These are phyloP conservation scores for Meiosimyza decipiens DNA, from an alignment of 2,888 invertebrate genomes.

Conservation along the genomic window DNA sequence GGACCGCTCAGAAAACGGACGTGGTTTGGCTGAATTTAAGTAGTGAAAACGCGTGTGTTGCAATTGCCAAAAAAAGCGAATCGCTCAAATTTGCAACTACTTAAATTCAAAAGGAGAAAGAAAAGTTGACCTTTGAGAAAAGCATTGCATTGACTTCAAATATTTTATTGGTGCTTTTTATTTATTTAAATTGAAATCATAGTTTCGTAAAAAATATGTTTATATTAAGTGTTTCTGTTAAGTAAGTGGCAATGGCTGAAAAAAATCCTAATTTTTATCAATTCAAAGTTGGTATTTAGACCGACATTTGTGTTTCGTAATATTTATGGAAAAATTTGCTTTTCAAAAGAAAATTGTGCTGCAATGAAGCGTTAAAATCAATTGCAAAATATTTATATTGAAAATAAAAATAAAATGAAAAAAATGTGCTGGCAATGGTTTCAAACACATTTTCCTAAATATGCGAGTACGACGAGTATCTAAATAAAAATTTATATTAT, in stretches of 20 bases:
- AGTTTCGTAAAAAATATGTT: too few species aligned
- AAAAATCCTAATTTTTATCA: conserved; percentile 1
- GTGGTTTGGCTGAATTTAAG: neutral
- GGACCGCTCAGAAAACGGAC: conserved; percentile 30
- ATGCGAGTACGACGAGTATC: neutral
- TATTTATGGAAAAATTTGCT: neutral
- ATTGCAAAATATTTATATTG: neutral
- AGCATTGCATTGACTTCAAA: too few species aligned
- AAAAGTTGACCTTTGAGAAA: too few species aligned
- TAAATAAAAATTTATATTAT: neutral
- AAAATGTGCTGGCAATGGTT: conserved; percentile 29
- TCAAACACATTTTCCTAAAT: conserved; percentile 25
- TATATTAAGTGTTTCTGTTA: neutral
- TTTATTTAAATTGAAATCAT: too few species aligned
- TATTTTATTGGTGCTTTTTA: too few species aligned
- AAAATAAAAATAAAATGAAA: conserved; percentile 16
- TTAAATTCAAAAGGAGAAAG: too few species aligned
- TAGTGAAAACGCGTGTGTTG: conserved; percentile 6
- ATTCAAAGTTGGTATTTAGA: neutral
- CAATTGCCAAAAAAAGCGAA: too few species aligned
- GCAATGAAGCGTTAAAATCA: neutral
- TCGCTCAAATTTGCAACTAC: too few species aligned
- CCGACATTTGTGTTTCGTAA: conserved; percentile 16
- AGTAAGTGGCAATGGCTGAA: conserved; percentile 1
- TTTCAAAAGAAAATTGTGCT: neutral